phyloP scores from a whole-genome alignment of 2,797 vertebrate genomes.

The Cryptoprocta ferox region DNA sequence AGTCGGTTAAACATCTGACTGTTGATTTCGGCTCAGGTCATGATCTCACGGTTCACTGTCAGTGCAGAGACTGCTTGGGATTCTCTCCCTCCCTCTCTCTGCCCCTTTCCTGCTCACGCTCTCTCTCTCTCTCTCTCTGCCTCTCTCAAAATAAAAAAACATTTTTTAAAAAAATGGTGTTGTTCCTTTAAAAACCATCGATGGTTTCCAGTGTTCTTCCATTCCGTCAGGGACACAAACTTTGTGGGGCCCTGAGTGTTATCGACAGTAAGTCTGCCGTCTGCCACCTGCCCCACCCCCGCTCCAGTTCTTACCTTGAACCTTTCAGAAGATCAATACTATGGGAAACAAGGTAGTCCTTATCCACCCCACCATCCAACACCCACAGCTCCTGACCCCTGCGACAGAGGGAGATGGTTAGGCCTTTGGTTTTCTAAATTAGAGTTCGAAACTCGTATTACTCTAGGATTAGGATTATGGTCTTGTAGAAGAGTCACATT shows the following conservation, averaged over 20 bases:
- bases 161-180: background rate
- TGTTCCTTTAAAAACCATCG: background rate
- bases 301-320: background rate
- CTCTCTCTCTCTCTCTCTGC: no score
- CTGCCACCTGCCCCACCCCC: no score
- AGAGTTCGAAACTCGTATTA: constrained; percentile 20
- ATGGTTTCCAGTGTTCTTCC: background rate
- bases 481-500: background rate
- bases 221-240: background rate
- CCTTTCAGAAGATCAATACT: background rate
- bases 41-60: no score
- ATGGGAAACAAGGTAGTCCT: background rate
- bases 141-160: no score
- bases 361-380: background rate
- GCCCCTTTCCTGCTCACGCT: no score
- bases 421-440: background rate
- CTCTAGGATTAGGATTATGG: background rate
- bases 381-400: background rate
- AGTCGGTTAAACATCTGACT: no score
- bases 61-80: no score
- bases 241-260: background rate
- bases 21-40: no score
- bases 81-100: no score
- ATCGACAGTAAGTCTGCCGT: background rate
- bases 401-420: background rate